These are phyloP conservation scores for Clarias magur DNA, from an alignment of 2,113 vertebrate species.

Conservation along the genomic window DNA sequence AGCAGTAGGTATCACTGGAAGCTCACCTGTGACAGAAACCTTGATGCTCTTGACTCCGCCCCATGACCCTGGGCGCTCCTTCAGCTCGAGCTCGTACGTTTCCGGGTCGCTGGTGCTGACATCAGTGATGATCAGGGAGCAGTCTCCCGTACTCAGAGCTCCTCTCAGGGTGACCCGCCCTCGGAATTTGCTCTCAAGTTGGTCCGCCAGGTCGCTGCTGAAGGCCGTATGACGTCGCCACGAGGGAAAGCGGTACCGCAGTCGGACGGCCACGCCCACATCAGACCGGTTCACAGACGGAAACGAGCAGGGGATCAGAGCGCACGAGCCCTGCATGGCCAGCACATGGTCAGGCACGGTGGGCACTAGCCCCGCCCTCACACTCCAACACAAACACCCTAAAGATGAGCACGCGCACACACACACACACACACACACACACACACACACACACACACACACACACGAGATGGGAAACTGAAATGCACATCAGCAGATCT, in stretches of 20 bases:
- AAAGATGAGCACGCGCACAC: not conserved
- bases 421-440: slow-evolving; percentile 3
- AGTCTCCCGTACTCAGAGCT: slow-evolving; percentile 66
- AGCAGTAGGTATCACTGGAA: not conserved
- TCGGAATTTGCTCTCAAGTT: slow-evolving; percentile 14
- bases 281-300: not conserved
- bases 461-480: not conserved
- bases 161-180: slow-evolving; percentile 60
- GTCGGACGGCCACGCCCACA: slow-evolving; percentile 57
- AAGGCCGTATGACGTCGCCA: slow-evolving; percentile 55
- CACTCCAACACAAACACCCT: slow-evolving; percentile 57
- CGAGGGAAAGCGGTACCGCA: slow-evolving; percentile 49
- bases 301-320: slow-evolving; percentile 77
- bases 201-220: slow-evolving; percentile 56
- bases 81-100: slow-evolving; percentile 65
- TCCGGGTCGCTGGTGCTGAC: slow-evolving; percentile 60
- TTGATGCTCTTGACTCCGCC: slow-evolving; percentile 51
- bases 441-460: slow-evolving; percentile 17
- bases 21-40: slow-evolving; percentile 65
- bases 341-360: slow-evolving; percentile 61
- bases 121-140: slow-evolving; percentile 68
- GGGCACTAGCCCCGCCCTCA: slow-evolving; percentile 44
- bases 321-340: slow-evolving; percentile 71
- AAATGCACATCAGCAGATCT: slow-evolving; percentile 9
- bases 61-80: slow-evolving; percentile 61